Evolutionary conservation across 1,140 invertebrate species (phyloP).

Genomic region (Aplysia californica): DNA sequence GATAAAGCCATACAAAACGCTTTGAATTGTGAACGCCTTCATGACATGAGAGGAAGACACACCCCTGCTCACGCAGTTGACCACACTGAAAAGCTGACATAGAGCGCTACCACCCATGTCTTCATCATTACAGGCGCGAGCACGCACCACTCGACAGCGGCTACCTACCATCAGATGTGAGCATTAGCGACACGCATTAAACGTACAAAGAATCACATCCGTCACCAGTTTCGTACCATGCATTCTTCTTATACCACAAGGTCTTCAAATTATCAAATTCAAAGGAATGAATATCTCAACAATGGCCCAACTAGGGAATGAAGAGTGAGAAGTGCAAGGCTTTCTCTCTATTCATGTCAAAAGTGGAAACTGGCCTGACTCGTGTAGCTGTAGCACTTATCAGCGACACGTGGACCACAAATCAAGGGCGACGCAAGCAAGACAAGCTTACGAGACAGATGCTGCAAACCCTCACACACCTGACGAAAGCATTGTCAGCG

Average conservation of each 20-base stretch:
- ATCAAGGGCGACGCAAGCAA: no score
- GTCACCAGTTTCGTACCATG: neutral
- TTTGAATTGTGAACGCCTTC: neutral
- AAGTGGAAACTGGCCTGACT: no score
- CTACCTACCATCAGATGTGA: neutral
- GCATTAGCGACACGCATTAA: neutral
- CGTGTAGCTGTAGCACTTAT: no score
- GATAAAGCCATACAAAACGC: neutral
- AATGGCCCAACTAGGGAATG: neutral
- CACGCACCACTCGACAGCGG: neutral
- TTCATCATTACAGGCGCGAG: neutral
- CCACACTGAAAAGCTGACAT: neutral
- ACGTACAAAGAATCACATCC: neutral
- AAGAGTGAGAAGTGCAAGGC: no score
- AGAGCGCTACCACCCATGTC: neutral
- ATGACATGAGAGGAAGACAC: neutral
- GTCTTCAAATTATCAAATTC: no score
- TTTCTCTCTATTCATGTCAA: no score
- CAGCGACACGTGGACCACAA: no score
- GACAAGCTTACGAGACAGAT: no score
- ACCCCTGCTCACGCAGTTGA: neutral
- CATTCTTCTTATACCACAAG: neutral
- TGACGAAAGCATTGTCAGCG: no score
- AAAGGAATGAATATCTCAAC: neutral
- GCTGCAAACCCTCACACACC: no score